Percentiles rank a stretch among this genome's conserved stretches.
Evolutionary conservation across 2,113 vertebrate genomes (phyloP).

Genomic region (Pomatostomus ruficeps): DNA sequence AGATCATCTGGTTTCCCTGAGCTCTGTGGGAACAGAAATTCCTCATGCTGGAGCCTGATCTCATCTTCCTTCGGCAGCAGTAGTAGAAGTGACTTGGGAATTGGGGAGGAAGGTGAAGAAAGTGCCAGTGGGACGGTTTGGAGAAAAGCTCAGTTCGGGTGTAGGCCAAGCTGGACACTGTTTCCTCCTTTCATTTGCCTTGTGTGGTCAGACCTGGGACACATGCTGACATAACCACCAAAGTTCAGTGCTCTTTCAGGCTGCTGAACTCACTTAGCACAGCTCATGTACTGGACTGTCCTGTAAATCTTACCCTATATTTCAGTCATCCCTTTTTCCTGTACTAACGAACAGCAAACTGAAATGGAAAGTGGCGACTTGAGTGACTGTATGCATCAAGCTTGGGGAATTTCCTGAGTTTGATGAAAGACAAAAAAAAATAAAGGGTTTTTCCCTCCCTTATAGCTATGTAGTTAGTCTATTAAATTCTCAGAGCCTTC

Average conservation of each 20-base stretch:
- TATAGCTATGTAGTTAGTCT: background rate
- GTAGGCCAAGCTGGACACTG: background rate
- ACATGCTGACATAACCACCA: background rate
- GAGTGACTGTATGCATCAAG: background rate
- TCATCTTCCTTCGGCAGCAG: slow-evolving; percentile 22
- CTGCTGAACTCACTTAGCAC: background rate
- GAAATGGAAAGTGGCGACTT: background rate
- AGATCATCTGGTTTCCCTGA: slow-evolving; percentile 66
- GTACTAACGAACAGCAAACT: background rate
- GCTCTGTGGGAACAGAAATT: slow-evolving; percentile 66
- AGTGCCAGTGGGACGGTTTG: background rate
- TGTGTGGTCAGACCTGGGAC: background rate
- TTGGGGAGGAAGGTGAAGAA: background rate
- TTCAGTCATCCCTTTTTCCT: background rate
- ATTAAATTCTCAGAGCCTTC: background rate
- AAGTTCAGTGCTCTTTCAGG: background rate
- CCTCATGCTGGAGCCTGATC: slow-evolving; percentile 7
- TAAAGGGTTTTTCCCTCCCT: background rate
- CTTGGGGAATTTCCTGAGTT: background rate
- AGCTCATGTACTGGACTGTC: accelerated
- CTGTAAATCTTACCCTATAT: background rate
- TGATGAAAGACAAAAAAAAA: background rate
- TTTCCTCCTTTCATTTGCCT: background rate
- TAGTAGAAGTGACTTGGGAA: slow-evolving; percentile 26
- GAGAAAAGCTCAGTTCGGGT: background rate